Evolutionary conservation across 2,888 invertebrate genomes (phyloP), one percentile per base, ranked within the genome.

Genomic region (Ophion slaviceki): DNA sequence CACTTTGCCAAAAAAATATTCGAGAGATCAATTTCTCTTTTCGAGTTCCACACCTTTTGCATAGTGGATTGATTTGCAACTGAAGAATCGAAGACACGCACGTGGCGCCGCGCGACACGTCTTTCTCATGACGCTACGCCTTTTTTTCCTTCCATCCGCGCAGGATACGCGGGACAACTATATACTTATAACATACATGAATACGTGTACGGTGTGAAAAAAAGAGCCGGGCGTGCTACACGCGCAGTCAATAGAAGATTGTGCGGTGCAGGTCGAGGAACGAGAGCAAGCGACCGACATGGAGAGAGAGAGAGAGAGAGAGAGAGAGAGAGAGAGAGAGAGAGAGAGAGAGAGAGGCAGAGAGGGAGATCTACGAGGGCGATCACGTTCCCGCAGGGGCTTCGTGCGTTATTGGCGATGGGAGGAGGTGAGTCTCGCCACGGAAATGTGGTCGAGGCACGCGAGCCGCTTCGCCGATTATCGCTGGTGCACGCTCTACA

Each of bases 401-500:
- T 86, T 81, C 86, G 86, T 86, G 83, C 86, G 86, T 86, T 86
- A 86, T 86, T 86, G 86, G 86, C 83, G 83, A 75, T 68, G 83
- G 85, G 82, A 57, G 82, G 76, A 80, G 74, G 68, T 57, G 84
- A 86, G 78, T 81, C 86, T 88, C 86, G 79, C 84, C 82, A 75
- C 86, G 87, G 86, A 86, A 83, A 86, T 86, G 86, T 86, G 86
- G 83, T 86, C 80, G 86, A 78, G 83, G 86, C 86, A 86, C 86
- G 86, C 86, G 86, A 86, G 80, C 82, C 79, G 86, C 86, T 86
- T 83, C 83, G 80, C 83, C 83, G 86, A 86, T 86, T 83, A 86
- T 86, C 86, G 80, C 80, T 80, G 77, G 83, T 86, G 83, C 86
- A 86, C 83, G 76, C 74, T 78, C 72, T 80, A 82, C 77, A 78